These are phyloP conservation scores for Plectrocnemia conspersa DNA, from an alignment of 1,140 invertebrate species.

Conservation along the genomic window DNA sequence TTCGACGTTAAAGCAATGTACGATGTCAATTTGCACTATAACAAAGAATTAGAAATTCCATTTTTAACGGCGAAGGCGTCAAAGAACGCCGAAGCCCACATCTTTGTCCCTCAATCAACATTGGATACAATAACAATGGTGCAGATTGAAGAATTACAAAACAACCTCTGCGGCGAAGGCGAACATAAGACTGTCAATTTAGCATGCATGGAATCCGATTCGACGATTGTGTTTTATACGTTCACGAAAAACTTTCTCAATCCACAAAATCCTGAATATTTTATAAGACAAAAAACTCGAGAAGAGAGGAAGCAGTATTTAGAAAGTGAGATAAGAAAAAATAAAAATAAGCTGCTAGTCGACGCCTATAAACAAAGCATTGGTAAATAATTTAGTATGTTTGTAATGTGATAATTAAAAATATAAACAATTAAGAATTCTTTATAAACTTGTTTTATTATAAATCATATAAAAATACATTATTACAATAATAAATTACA, in stretches of 20 bases:
- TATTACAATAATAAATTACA: constrained; percentile 30
- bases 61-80: constrained; percentile 27
- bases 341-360: constrained; percentile 21
- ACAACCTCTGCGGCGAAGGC: constrained; percentile 21
- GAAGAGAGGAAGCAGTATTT: constrained; percentile 27
- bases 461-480: constrained; percentile 26
- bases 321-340: constrained; percentile 30
- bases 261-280: constrained; percentile 22
- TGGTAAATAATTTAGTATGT: constrained; percentile 4
- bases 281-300: constrained; percentile 25
- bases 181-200: constrained; percentile 14
- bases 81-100: constrained; percentile 19
- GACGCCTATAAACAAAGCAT: constrained; percentile 25
- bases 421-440: background rate
- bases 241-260: constrained; percentile 27
- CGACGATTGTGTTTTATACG: constrained; percentile 26
- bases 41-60: constrained; percentile 9
- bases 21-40: constrained; percentile 24
- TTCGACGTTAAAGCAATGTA: constrained; percentile 33
- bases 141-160: constrained; percentile 21
- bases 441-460: constrained; percentile 16
- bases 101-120: constrained; percentile 27
- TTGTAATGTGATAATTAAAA: constrained; percentile 2
- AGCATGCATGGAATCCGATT: constrained; percentile 28
- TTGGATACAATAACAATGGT: constrained; percentile 17